Base-by-base conservation (phyloP, 2,797 vertebrate genomes). In the Perodicticus potto region DNA sequence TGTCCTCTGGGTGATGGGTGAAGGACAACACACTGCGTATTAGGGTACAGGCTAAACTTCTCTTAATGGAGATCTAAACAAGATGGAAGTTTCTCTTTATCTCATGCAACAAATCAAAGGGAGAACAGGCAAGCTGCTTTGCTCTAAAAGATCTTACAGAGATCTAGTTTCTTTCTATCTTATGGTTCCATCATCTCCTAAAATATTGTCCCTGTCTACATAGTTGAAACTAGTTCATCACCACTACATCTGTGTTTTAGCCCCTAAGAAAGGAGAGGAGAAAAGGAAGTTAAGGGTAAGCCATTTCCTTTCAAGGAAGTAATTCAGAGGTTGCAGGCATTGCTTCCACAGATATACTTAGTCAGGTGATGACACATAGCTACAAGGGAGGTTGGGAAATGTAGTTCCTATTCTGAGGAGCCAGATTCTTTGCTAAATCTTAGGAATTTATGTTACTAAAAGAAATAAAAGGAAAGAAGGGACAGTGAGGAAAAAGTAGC, bases 401-500 rank as follows among this genome's bases (percentile, higher is more conserved):
- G 17, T 61, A 77, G 82, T 69, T 43, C 61, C 8, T 84, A 77
- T 83, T 93, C 27, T 84, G 70, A 29, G 37, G 34, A 90, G 65
- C 10, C 81, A 80, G 19, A 7, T 90, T 90, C 57, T 40, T 67
- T 74, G 49, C 49, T 92, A 83, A 82, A 92, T 87, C 82, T 76
- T 34, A 91, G 57, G 14, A 25, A 88, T 73, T 91, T 77, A 67
- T 61, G 2, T 63, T 91, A 73, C 57, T 91, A 80, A 96, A 94
- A 84, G 61, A 93, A 91, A 96, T 17, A 70, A 82, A 91, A 23
- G 22, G 49, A 86, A 67, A 89, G 80, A 92, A 84, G 49, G 59
- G 11, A 76, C 78, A 86, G 74, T 16, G 13, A 25, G 81, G 53
- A 25, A 29, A 77, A 73, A 77, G 37, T 73, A 55, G 8, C 37